Base-by-base conservation (phyloP, 2,113 vertebrate genomes). In the Hystrix brachyura region DNA sequence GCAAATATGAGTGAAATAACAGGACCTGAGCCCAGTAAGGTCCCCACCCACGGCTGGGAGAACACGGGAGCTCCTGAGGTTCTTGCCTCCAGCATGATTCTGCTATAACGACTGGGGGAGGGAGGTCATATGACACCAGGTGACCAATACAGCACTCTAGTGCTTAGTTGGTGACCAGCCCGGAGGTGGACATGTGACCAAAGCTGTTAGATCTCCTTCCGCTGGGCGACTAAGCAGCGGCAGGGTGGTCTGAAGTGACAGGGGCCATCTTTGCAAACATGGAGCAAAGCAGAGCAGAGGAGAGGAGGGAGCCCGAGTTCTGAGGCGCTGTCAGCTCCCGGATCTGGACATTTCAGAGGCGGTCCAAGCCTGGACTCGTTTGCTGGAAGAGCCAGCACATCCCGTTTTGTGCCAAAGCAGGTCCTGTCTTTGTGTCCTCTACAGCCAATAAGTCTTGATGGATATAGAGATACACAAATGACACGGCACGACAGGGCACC, bases 381-480 rank as follows among this genome's bases (percentile, higher is more conserved):
- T 29, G 0, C 13, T 18, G 14, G 18, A 83, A 74, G 57, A 23
- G 21, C 25, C 55, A 19, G 1, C 25, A 15, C 15, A 15, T 29
- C 38, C 60, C 17, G 8, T 59, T 59, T 17, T 82, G 67, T 67
- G 48, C 57, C 4, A 13, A 48, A 71, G 76, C 18, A 29, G 5
- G 51, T 43, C 51, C 25, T 32, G 27, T 60, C 38, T 43, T 59
- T 43, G 67, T 32, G 48, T 67, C 67, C 19, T 19, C 32, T 21
- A 43, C 34, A 62, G 14, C 51, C 2, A 18, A 67, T 29, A 60
- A 32, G 48, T 23, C 38, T 27, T 32, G 38, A 29, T 43, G n/a
- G 46, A 25, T 74, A 19, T 1, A 57, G 48, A n/a, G 11, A 15
- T 0, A 12, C 38, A 15, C 4, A 1, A 17, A 2, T 2, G 17